Conservation (phyloP, 2,113 vertebrate species). For the Leptocoma aspasia region DNA sequence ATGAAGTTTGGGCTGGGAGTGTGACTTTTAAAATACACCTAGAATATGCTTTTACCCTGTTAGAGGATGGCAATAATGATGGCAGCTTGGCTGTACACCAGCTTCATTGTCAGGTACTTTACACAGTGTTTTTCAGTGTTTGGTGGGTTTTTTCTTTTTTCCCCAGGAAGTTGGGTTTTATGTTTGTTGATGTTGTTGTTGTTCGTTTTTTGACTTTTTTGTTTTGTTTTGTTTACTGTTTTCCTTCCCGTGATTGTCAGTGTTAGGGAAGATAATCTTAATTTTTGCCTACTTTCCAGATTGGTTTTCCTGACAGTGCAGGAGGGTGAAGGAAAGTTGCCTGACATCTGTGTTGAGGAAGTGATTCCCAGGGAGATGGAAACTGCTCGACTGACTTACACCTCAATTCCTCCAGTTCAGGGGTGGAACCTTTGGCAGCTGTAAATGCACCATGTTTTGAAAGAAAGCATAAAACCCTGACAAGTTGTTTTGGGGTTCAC, state of each 20-base stretch:
- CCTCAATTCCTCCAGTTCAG: not conserved
- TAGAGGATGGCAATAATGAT: not conserved
- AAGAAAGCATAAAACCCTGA: not conserved
- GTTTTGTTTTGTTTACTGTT: not conserved
- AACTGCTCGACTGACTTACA: not conserved
- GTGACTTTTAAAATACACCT: not conserved
- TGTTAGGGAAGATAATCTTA: not conserved
- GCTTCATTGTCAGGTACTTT: not conserved
- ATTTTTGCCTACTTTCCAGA: not conserved
- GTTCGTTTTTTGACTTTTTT: not conserved
- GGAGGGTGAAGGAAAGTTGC: not conserved
- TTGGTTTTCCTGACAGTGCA: not conserved
- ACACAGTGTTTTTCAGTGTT: not conserved
- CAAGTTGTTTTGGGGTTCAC: not conserved
- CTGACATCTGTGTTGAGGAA: not conserved
- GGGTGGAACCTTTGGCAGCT: not conserved
- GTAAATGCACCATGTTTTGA: not conserved
- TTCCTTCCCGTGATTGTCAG: not conserved
- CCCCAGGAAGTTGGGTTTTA: not conserved
- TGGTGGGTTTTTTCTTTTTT: not conserved
- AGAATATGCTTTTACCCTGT: not conserved
- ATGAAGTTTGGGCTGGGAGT: not conserved
- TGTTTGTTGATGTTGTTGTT: no score
- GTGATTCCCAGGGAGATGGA: not conserved
- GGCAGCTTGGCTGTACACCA: not conserved